Conservation (phyloP, 2,888 invertebrate species). For the Lochmaea capreae region DNA sequence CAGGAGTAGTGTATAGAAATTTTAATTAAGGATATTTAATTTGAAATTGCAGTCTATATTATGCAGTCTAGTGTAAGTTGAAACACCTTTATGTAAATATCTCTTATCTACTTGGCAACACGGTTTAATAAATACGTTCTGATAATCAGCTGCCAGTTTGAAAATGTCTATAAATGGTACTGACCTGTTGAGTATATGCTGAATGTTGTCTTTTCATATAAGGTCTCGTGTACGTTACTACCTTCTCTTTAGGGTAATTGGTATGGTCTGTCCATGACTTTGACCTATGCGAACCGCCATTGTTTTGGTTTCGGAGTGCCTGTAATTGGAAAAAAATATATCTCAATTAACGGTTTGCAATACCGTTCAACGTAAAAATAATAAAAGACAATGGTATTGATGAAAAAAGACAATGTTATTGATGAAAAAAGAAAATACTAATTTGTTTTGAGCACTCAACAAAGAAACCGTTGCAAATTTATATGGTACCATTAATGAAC, state of each 20-base stretch:
- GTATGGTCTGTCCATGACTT: constrained; percentile 80
- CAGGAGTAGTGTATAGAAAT: too few relatives aligned
- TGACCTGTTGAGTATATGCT: constrained; percentile 72
- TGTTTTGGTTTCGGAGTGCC: constrained; percentile 47
- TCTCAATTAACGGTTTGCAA: constrained; percentile 5
- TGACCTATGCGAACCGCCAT: constrained; percentile 71
- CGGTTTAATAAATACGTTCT: constrained; percentile 5
- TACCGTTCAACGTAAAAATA: background rate
- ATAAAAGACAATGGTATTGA: background rate
- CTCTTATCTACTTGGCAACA: background rate
- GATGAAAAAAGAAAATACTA: too few relatives aligned
- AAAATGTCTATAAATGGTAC: constrained; percentile 27
- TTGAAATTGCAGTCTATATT: too few relatives aligned
- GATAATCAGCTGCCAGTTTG: constrained; percentile 10
- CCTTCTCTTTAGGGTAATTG: constrained; percentile 77
- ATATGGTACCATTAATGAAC: too few relatives aligned
- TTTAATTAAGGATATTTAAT: too few relatives aligned
- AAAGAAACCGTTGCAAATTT: too few relatives aligned
- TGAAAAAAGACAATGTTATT: too few relatives aligned
- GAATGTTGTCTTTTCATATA: constrained; percentile 73
- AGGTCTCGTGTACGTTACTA: constrained; percentile 72
- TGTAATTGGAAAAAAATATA: constrained; percentile 26
- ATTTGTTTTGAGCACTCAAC: too few relatives aligned
- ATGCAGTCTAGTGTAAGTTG: background rate
- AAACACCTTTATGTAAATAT: constrained; percentile 2